Evolutionary conservation across 2,797 vertebrate genomes (phyloP).

Genomic region (Sebastes oblongus): DNA sequence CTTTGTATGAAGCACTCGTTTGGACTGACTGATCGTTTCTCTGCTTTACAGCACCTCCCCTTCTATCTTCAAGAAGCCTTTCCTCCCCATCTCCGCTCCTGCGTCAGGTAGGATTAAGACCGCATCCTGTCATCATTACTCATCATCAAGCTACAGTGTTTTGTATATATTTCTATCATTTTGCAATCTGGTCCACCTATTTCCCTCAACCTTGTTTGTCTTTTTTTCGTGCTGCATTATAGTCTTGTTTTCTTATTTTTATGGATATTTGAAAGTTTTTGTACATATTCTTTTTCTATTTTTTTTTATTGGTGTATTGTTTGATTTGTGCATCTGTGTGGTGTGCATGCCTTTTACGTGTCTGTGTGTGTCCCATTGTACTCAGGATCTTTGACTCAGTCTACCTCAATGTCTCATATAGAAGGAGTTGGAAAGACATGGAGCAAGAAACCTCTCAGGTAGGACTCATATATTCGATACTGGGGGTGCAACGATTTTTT

Average conservation of each 20-base stretch:
- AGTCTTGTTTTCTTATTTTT: slow-evolving; percentile 8
- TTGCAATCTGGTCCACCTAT: slow-evolving; percentile 4
- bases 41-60: slow-evolving; percentile 80
- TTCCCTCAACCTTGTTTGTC: slow-evolving; percentile 1
- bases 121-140: neutral
- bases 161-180: slow-evolving; percentile 3
- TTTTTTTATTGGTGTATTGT: slow-evolving; percentile 26
- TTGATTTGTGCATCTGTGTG: slow-evolving; percentile 53
- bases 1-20: neutral
- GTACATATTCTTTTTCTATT: neutral
- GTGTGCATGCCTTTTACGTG: slow-evolving; percentile 75
- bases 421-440: slow-evolving; percentile 89
- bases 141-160: neutral
- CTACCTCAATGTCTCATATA: slow-evolving; percentile 93
- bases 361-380: slow-evolving; percentile 69
- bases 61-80: slow-evolving; percentile 89
- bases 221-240: slow-evolving; percentile 23
- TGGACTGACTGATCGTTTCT: slow-evolving; percentile 23
- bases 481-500: too few species aligned
- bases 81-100: slow-evolving; percentile 86
- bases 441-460: slow-evolving; percentile 91
- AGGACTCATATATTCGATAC: slow-evolving; percentile 2
- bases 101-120: slow-evolving; percentile 80
- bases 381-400: slow-evolving; percentile 90
- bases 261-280: neutral